phyloP scores from a whole-genome alignment of 2,797 vertebrate species.

The Scyliorhinus canicula region DNA sequence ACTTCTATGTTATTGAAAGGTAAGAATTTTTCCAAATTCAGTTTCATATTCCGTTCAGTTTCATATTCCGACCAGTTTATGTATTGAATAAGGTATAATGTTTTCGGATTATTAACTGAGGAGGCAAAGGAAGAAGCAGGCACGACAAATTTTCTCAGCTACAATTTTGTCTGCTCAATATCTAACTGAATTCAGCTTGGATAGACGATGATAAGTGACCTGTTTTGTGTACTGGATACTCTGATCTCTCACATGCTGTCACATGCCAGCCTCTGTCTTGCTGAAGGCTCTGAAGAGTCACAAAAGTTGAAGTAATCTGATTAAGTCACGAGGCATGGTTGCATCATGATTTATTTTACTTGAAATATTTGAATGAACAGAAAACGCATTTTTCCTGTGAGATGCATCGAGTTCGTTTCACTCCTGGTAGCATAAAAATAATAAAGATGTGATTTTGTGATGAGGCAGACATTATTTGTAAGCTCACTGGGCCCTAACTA shows the following conservation, averaged over 20 bases:
- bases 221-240: not conserved
- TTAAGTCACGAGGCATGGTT: not conserved
- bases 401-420: not conserved
- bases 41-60: not conserved
- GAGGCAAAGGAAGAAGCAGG: not conserved
- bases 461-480: not conserved
- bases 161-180: not conserved
- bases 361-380: not conserved
- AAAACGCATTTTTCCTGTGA: not conserved
- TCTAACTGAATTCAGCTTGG: not conserved
- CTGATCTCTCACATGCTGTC: not conserved
- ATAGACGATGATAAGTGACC: not conserved
- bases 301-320: not conserved
- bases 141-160: not conserved
- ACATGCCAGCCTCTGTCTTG: not conserved
- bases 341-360: not conserved
- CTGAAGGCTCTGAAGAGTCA: not conserved
- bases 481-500: not conserved
- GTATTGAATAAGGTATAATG: not conserved
- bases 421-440: not conserved
- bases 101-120: not conserved
- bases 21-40: slow-evolving; percentile 48
- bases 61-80: not conserved
- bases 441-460: not conserved
- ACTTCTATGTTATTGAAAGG: slow-evolving; percentile 97